Percentiles rank a stretch among this genome's conserved stretches.
Evolutionary conservation across 2,888 invertebrate species (phyloP).

Genomic region (Taphrorychus bicolor): DNA sequence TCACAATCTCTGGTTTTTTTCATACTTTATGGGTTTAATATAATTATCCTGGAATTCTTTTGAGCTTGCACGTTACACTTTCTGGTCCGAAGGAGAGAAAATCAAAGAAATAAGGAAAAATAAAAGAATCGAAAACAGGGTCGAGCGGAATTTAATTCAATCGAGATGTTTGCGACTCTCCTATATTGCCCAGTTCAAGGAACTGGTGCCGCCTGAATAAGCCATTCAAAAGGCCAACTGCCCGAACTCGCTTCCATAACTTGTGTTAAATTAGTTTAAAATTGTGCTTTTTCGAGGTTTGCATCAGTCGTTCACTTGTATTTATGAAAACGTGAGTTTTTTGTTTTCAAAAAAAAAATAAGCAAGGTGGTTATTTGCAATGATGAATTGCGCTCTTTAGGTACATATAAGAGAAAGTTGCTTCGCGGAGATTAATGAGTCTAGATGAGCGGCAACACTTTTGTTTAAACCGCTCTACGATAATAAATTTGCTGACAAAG

Average conservation of each 20-base stretch:
- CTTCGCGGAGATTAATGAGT: background rate
- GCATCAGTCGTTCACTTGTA: background rate
- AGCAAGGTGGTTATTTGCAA: too few species aligned
- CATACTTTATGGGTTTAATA: conserved; percentile 3
- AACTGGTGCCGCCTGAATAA: conserved; percentile 7
- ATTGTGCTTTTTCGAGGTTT: background rate
- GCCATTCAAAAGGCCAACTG: conserved; percentile 2
- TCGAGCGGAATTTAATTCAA: conserved; percentile 19
- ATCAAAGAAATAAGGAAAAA: conserved; percentile 11
- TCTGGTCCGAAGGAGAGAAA: background rate
- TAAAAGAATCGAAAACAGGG: conserved; percentile 8
- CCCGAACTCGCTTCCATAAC: background rate
- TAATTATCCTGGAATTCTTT: background rate
- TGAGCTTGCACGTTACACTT: background rate
- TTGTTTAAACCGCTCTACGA: background rate
- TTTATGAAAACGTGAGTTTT: background rate
- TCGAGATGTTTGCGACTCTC: conserved; percentile 14
- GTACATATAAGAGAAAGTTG: background rate
- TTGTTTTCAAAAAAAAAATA: background rate
- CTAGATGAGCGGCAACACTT: background rate
- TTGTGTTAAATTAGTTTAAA: background rate
- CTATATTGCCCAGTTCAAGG: conserved; percentile 2
- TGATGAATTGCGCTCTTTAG: too few species aligned
- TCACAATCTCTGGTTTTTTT: too few species aligned
- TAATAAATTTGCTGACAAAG: background rate